Base-by-base conservation (phyloP, 2,113 vertebrate genomes). In the Labeo rohita region DNA sequence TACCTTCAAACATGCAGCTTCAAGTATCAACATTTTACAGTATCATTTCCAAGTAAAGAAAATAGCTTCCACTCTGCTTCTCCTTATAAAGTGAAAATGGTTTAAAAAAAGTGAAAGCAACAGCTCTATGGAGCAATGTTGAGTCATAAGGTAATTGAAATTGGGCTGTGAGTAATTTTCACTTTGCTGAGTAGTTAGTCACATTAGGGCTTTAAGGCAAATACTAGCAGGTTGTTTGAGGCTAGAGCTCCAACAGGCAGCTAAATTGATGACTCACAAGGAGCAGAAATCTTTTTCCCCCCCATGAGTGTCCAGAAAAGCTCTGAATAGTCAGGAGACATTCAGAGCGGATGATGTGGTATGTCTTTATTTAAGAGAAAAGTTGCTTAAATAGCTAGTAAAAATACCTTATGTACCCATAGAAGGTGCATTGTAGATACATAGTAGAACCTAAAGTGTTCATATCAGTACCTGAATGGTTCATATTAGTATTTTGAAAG, bases 81-180 rank as follows among this genome's bases (percentile, higher is more conserved):
- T 28, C n/a, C 45, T 75, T 12, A 75, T 50, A 66, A 65, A 65
- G 9, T 65, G 23, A 65, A 65, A 23, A 63, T 9, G n/a, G 8
- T 2, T 23, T 10, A 28, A 61, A 61, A 63, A 72, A 70, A 43
- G 68, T 45, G 18, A 45, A 72, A 45, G 18, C 39, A 73, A 21
- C 39, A 75, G 73, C 11, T 75, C n/a, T 50, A 15, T 75, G 6
- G 6, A 23, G 45, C n/a, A 28, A 50, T 50, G 43, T 7, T 78
- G 9, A 78, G 52, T 84, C 59, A 36, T 70, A 66, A 45, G 16
- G 39, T 49, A 65, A 52, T 54, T 54, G 49, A 54, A 54, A 85
- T 61, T 70, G 63, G 47, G 39, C 8, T 66, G 23, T 56, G 72
- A 84, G 16, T 73, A 12, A 76, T 84, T 75, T 73, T 65, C 9